Base-by-base conservation (phyloP, 2,888 invertebrate species). In the Tolmerus cingulatus region DNA sequence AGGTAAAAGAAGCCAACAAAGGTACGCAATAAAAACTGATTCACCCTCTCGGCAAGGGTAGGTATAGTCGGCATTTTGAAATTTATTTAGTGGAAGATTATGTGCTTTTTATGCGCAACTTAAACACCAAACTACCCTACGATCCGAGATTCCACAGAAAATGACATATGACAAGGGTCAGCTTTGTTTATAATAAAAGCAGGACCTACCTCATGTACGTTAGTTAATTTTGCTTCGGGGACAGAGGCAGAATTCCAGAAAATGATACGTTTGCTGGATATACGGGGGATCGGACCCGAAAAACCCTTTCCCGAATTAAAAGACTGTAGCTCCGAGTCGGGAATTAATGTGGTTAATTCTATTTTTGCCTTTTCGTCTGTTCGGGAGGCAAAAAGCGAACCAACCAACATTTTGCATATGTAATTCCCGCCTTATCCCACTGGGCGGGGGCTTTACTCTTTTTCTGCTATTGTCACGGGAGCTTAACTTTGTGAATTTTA, bases 1-100 rank as follows among this genome's bases (percentile, higher is more conserved):
- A 78, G 12, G 78, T 43, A 27, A 51, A 51, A 51, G 51, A 51
- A 51, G 51, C 51, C 2, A 51, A 51, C 51, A 74, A 74, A 30
- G 16, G 76, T n/a, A 55, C 37, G 85, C 46, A 85, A 85, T 85
- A 85, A 85, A 84, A 85, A 85, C 74, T 74, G 40, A 85, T 74
- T 74, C 40, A 74, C 30, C 85, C 85, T 85, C 74, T 74, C 4
- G 46, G 51, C 12, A 27, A 46, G 85, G 76, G 85, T 46, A 40
- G 40, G 30, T 46, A 46, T 46, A 46, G 74, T 27, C 4, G 74
- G 74, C 51, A 23, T 85, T 85, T 74, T 74, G 46, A 74, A 85
- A 85, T 85, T 85, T 85, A 85, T 85, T 85, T 74, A 85, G 85
- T 85, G 85, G 85, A 85, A 85, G 85, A 85, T 85, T 85, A 85